These are phyloP conservation scores for Dicyrtomina minuta DNA, from an alignment of 2,888 invertebrate genomes.

Conservation along the genomic window DNA sequence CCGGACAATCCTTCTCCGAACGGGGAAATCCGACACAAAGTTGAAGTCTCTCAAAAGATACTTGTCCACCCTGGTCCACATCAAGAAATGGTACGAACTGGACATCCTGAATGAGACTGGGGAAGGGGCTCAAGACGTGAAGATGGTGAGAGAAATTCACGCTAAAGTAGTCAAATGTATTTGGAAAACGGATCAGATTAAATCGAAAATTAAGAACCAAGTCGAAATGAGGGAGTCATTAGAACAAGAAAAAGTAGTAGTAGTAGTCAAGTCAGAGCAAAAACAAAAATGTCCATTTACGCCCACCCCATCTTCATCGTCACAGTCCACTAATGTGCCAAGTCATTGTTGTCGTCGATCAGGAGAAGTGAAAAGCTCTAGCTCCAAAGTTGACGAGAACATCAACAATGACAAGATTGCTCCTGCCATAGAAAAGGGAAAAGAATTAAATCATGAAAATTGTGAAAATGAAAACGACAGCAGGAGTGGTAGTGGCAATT, in stretches of 20 bases:
- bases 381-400: too few relatives aligned
- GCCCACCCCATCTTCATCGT: too few relatives aligned
- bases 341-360: too few relatives aligned
- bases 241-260: too few relatives aligned
- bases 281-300: too few relatives aligned
- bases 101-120: conserved; percentile 61
- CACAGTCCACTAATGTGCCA: too few relatives aligned
- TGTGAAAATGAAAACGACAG: background rate
- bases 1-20: conserved; percentile 68
- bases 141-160: conserved; percentile 43
- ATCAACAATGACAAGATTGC: too few relatives aligned
- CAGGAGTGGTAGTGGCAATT: too few relatives aligned
- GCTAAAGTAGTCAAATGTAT: conserved; percentile 33
- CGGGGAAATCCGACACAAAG: conserved; percentile 68
- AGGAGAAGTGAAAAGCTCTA: background rate
- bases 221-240: too few relatives aligned
- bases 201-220: background rate
- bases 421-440: too few relatives aligned
- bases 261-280: too few relatives aligned
- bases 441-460: background rate
- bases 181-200: background rate
- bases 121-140: conserved; percentile 36
- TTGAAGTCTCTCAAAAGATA: conserved; percentile 74
- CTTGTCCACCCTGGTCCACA: conserved; percentile 74
- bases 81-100: conserved; percentile 74